These are phyloP conservation scores for Xylocopa sonorina DNA, from an alignment of 1,140 invertebrate genomes.

Conservation along the genomic window DNA sequence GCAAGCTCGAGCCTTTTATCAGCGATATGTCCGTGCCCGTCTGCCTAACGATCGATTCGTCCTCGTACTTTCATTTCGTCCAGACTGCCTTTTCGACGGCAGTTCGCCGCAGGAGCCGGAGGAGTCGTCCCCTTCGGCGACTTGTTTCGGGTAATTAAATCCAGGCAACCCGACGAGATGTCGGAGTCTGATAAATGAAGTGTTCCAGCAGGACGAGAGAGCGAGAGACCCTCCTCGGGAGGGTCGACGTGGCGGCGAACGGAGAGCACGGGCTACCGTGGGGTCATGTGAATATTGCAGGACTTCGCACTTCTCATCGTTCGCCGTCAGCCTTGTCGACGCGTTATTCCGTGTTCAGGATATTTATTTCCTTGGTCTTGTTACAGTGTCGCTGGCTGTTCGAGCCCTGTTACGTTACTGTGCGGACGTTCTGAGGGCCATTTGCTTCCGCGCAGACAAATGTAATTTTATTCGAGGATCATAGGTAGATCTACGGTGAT, in stretches of 20 bases:
- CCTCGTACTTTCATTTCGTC: constrained; percentile 49
- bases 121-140: constrained; percentile 62
- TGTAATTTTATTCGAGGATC: too few species aligned
- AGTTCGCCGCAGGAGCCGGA: constrained; percentile 45
- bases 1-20: constrained; percentile 8
- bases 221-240: constrained; percentile 57
- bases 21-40: not conserved
- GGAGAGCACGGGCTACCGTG: constrained; percentile 47
- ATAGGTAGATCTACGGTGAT: too few species aligned
- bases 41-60: constrained; percentile 14
- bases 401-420: too few species aligned
- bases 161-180: constrained; percentile 70
- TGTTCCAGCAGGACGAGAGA: constrained; percentile 62
- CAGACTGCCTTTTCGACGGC: constrained; percentile 23
- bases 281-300: constrained; percentile 69
- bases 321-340: constrained; percentile 54
- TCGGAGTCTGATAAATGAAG: constrained; percentile 73
- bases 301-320: constrained; percentile 60
- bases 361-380: too few species aligned
- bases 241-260: constrained; percentile 57
- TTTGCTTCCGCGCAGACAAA: too few species aligned
- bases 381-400: too few species aligned
- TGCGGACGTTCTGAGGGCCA: too few species aligned
- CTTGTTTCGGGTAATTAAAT: constrained; percentile 74
- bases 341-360: constrained; percentile 55